These are phyloP conservation scores for Tyrannus savana DNA, from an alignment of 2,113 vertebrate genomes.

Conservation along the genomic window DNA sequence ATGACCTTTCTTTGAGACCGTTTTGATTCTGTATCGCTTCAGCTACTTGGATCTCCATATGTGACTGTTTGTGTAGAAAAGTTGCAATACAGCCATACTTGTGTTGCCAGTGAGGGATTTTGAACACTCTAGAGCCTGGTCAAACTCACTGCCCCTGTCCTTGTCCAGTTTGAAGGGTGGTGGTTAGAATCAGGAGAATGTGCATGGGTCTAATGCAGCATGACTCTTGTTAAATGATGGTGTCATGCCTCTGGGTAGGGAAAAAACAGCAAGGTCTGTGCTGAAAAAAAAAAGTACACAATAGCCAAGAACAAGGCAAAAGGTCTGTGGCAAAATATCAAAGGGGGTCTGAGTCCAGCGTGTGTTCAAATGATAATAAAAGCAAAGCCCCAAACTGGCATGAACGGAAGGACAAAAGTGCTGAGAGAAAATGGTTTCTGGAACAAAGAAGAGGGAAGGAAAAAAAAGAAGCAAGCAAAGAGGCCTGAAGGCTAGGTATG, in stretches of 20 bases:
- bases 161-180: not conserved
- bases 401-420: not conserved
- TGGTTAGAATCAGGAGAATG: not conserved
- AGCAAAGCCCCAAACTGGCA: not conserved
- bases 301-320: not conserved
- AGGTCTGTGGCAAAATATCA: not conserved
- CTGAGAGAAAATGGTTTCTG: not conserved
- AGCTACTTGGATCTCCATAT: not conserved
- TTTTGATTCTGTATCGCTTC: not conserved
- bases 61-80: not conserved
- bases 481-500: not conserved
- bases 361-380: not conserved
- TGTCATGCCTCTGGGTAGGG: not conserved
- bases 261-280: not conserved
- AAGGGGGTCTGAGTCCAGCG: not conserved
- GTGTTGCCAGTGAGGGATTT: not conserved
- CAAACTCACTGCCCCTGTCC: not conserved
- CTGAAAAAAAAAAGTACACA: not conserved
- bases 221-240: not conserved
- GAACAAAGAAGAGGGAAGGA: not conserved
- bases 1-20: not conserved
- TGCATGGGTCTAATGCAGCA: not conserved
- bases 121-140: not conserved
- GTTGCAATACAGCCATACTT: not conserved
- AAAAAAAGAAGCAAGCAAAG: not conserved